phyloP scores from a whole-genome alignment of 2,113 vertebrate species.

The Amazona vittata region DNA sequence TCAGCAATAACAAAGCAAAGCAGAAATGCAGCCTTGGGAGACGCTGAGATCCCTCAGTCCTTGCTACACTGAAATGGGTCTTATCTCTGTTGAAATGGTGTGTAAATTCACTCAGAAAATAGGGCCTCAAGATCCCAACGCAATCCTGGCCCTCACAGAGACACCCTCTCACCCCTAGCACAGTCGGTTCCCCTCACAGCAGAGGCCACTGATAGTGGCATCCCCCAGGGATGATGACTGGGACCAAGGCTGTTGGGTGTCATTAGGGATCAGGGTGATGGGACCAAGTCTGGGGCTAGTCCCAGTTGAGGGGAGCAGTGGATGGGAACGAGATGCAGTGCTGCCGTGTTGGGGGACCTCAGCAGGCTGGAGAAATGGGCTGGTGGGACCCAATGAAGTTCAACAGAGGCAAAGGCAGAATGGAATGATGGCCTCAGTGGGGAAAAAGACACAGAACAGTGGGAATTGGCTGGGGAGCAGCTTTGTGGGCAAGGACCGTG shows the following conservation, averaged over 20 bases:
- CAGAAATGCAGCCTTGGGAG: not conserved
- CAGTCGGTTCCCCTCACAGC: not conserved
- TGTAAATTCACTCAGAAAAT: not conserved
- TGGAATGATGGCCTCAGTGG: not conserved
- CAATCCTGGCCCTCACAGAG: accelerated
- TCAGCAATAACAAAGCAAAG: not conserved
- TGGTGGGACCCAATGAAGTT: not conserved
- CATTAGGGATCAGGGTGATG: not conserved
- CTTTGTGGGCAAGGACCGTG: not conserved
- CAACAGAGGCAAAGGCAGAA: not conserved
- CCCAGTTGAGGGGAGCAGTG: accelerated
- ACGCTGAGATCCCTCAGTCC: accelerated
- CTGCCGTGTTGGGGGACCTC: not conserved
- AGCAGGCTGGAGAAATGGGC: not conserved
- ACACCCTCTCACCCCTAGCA: not conserved
- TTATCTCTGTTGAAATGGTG: not conserved
- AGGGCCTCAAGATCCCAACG: accelerated
- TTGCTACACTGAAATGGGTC: accelerated
- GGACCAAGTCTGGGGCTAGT: accelerated
- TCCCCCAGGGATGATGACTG: accelerated
- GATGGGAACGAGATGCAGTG: not conserved
- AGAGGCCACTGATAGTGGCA: not conserved
- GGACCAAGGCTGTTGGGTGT: not conserved
- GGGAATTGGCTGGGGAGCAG: not conserved
- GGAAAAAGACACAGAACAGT: not conserved